Evolutionary conservation across 2,888 invertebrate genomes (phyloP), one percentile per base, ranked within the genome.

Genomic region (Heliconius charithonia): DNA sequence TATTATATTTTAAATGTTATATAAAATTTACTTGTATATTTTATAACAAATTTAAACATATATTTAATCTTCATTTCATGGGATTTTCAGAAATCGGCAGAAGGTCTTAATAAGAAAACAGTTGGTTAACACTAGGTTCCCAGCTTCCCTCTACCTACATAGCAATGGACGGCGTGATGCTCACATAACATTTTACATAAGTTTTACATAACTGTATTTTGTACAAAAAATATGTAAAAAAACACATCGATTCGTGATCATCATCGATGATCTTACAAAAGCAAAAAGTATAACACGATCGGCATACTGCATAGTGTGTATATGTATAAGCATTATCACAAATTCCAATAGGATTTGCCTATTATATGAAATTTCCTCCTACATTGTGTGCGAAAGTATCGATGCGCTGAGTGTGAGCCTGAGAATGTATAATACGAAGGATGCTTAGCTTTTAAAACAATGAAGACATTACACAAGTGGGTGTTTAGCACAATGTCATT

Each of bases 381-480:
- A 63, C 37, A 45, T 19, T 45, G 27, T 63, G 13, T 63, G 74
- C 41, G 62, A 74, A 74, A 27, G 59, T 73, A 73, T 77, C 67
- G 66, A 63, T 56, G 67, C 73, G 41, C 59, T 22, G 59, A 70
- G 72, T 72, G 77, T 29, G 72, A 59, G 69, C 76, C 71, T 76
- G 76, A 59, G 76, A 74, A 69, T 79, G 76, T 63, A 70, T 73
- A 71, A 76, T 67, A 72, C 72, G 84, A 84, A 87, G 87, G 88
- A 90, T 88, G 89, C 85, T n/a, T n/a, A n/a, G n/a, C n/a, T 87
- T 87, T 84, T 86, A 82, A 86, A 90, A 92, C 92, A 92, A 92
- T 91, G 89, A 84, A 86, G 85, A 85, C 87, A 84, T 87, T 85
- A 85, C 84, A 86, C 85, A 84, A 85, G 82, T 70, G 83, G 83